Base-by-base conservation (phyloP, 53 echinoderm and acorn worm genomes). In the Temnopleurus reevesii region DNA sequence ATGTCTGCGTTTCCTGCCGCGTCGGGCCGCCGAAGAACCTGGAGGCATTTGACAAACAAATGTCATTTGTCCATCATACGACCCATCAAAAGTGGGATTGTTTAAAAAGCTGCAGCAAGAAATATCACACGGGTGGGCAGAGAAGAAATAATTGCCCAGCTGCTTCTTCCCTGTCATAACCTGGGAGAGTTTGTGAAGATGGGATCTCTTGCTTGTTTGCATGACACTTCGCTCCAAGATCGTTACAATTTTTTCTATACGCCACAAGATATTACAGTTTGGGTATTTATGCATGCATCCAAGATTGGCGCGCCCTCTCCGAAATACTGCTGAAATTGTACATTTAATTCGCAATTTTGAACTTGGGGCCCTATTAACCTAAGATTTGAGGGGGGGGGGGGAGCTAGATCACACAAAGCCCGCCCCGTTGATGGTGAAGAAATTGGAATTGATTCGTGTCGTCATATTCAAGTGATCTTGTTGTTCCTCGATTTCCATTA, bases 31-130 rank as follows among this genome's bases (percentile, higher is more conserved):
- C 71, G 41, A n/a, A 38, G 41, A 71, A 38, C 71, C 71, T 71
- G 38, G 23, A 71, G 71, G 71, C 38, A 71, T 71, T 71, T 71
- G 55, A 56, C 55, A 83, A 55, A 55, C 55, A 83, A 53, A 27
- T 83, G 83, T 55, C 56, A 80, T 7, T 19, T 83, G 36, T 55
- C 54, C 55, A 83, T 83, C 55, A 83, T 83, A 55, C 54, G 24
- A 8, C 83, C 56, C 46, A 59, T 85, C 86, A 85, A 44, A 60
- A 79, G 29, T 10, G 41, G 61, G 38, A 59, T 36, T 85, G 86
- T 85, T 85, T 60, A 46, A 85, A 85, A 85, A 85, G 61, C 86
- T 85, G 86, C 60, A 27, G 44, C 55, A 53, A 59, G 86, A 85
- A 59, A 44, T 85, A 60, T 85, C 86, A 44, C 86, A 61, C 59